These are phyloP conservation scores for Prosapia bicincta DNA, from an alignment of 2,888 invertebrate genomes.

Conservation along the genomic window DNA sequence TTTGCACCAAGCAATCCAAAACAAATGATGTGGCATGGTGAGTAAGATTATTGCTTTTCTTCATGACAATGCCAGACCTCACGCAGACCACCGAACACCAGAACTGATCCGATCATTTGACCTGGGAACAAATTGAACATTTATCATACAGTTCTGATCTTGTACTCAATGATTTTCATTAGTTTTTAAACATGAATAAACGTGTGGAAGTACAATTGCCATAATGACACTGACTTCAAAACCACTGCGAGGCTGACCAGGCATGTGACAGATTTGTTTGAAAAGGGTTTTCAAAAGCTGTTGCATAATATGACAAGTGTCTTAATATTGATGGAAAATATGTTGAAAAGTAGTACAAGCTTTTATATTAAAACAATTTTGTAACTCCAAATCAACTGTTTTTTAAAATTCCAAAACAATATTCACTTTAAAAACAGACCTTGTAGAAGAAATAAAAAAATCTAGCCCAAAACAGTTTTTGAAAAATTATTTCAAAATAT, in stretches of 20 bases:
- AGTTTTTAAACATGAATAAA: constrained; percentile 27
- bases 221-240: constrained; percentile 14
- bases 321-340: constrained; percentile 18
- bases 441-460: too few species aligned
- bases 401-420: too few species aligned
- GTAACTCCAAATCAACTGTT: too few species aligned
- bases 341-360: constrained; percentile 26
- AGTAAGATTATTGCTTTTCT: constrained; percentile 30
- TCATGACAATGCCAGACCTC: constrained; percentile 34
- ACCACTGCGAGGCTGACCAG: constrained; percentile 6
- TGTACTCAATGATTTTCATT: constrained; percentile 29
- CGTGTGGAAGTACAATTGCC: too few species aligned
- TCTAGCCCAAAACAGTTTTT: too few species aligned
- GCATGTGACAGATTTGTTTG: constrained; percentile 24
- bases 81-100: constrained; percentile 29
- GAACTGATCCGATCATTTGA: constrained; percentile 27
- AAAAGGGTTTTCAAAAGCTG: constrained; percentile 23
- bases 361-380: too few species aligned
- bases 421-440: too few species aligned
- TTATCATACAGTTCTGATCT: constrained; percentile 30
- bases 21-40: too few species aligned
- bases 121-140: constrained; percentile 32
- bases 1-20: too few species aligned
- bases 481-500: too few species aligned
- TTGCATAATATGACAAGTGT: constrained; percentile 17